Evolutionary conservation across 1,140 invertebrate genomes (phyloP), one percentile per base, ranked within the genome.

Genomic region (Tetraneura akinire): DNA sequence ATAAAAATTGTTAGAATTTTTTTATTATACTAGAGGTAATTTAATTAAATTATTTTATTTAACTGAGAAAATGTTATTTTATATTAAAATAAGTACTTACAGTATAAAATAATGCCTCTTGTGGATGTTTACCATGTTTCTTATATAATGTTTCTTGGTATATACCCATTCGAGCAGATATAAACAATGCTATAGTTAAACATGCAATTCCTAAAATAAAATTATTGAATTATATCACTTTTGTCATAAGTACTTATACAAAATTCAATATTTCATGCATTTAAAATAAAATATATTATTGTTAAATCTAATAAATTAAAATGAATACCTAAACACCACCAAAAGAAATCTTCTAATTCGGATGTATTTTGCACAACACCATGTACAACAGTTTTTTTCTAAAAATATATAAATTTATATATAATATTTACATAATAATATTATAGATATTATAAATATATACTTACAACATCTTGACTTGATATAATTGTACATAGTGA

Each of bases 91-190:
- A 60, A n/a, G 29, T 71, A 71, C 85, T 86, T 86, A 91, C 90
- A 82, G 95, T 97, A 84, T 94, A 99, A 87, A 93, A 99, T 14
- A 99, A 87, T 18, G 97, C 95, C 88, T 99, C 98, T 82, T 91
- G 89, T 0, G 97, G 94, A 89, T 98, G 92, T 87, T 98, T 99
- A 71, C 97, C 97, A 87, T 93, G 92, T 80, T 91, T 90, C 80
- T 87, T 87, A 84, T 96, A 96, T 6, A 99, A 86, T 11, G 90
- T 90, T 87, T 99, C 97, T 87, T 99, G 98, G 85, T 94, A 98
- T 81, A 99, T 95, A 3, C 97, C 98, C 93, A 99, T 96, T 81
- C 93, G 88, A 9, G 98, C 96, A 1, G 97, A 98, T 80, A 98
- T 88, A 81, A 99, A 93, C 47, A 99, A 86, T 0, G 96, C 96